Evolutionary conservation across 2,797 vertebrate genomes (phyloP).

Genomic region (Erethizon dorsatum): DNA sequence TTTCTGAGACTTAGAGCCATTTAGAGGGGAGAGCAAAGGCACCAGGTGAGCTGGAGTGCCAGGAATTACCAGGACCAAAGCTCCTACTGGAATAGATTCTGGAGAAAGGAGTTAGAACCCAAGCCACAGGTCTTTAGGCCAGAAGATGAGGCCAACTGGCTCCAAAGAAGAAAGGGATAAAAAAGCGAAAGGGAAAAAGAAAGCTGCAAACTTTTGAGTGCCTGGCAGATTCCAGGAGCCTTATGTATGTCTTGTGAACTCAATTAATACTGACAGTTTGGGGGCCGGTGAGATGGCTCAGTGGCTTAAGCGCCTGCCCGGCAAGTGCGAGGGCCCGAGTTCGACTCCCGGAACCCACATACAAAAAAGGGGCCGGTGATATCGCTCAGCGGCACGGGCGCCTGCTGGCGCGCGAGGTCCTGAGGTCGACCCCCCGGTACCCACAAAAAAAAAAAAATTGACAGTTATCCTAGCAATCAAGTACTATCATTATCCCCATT

Average conservation of each 20-base stretch:
- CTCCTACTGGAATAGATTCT: constrained; percentile 58
- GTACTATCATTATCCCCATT: constrained; percentile 31
- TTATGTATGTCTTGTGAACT: constrained; percentile 2
- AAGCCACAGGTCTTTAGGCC: constrained; percentile 63
- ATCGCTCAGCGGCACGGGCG: too few species aligned
- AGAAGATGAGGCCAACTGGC: constrained; percentile 66
- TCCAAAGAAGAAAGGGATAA: not conserved
- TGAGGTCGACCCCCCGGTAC: too few species aligned
- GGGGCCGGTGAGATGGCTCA: too few species aligned
- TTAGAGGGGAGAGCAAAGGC: constrained; percentile 39
- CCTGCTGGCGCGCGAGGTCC: too few species aligned
- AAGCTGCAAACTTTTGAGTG: constrained; percentile 48
- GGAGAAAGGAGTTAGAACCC: constrained; percentile 64
- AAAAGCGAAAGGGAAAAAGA: constrained; percentile 23
- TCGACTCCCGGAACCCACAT: too few species aligned
- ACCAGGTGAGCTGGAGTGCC: not conserved
- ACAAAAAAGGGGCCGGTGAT: too few species aligned
- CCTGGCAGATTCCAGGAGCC: not conserved
- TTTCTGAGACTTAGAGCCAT: constrained; percentile 51
- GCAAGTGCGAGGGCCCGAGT: too few species aligned
- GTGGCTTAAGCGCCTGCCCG: too few species aligned
- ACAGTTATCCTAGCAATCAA: constrained; percentile 14
- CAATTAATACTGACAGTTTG: not conserved
- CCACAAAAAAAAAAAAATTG: not conserved
- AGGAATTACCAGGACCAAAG: constrained; percentile 43